Base-by-base conservation (phyloP, 2,113 vertebrate genomes). In the Paraplagusia blochii region DNA sequence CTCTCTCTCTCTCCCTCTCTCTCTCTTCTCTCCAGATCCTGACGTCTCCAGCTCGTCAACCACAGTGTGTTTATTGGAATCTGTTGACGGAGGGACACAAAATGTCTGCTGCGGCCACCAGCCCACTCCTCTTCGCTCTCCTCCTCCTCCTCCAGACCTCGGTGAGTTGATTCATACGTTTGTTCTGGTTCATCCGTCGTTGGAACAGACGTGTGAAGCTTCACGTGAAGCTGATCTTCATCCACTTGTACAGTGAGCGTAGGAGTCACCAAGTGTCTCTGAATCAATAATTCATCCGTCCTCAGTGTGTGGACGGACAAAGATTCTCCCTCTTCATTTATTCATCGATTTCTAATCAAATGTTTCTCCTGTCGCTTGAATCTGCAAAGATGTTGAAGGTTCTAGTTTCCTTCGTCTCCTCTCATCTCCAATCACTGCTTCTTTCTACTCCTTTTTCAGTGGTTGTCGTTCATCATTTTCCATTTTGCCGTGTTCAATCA, bases 1-100 rank as follows among this genome's bases (percentile, higher is more conserved):
- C n/a, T n/a, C n/a, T n/a, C n/a, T n/a, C n/a, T n/a, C n/a, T n/a
- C n/a, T n/a, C n/a, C n/a, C n/a, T 15, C 36, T 43, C 14, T 63
- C 12, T 63, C 15, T 9, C 65, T 72, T 55, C 69, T 11, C 65
- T 72, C 53, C 72, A 83, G 83, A 80, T 76, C 64, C 67, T 33
- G 8, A 84, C 65, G 76, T 83, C n/a, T n/a, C n/a, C 77, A 15
- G 22, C 64, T 15, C 22, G 6, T 29, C 22, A 29, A 29, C 11
- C 13, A 13, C 38, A 12, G 38, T 10, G 11, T 40, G 38, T 40
- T 40, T 13, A 40, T 11, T 5, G 11, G 11, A 40, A 40, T 12
- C 36, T 9, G 9, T 22, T 13, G n/a, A 47, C 45, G 14, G 40
- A 53, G 29, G 63, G 54, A 49, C 13, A 22, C 58, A 80, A 78